Evolutionary conservation across 2,113 vertebrate genomes (phyloP).

Genomic region (Acrocephalus kingi): DNA sequence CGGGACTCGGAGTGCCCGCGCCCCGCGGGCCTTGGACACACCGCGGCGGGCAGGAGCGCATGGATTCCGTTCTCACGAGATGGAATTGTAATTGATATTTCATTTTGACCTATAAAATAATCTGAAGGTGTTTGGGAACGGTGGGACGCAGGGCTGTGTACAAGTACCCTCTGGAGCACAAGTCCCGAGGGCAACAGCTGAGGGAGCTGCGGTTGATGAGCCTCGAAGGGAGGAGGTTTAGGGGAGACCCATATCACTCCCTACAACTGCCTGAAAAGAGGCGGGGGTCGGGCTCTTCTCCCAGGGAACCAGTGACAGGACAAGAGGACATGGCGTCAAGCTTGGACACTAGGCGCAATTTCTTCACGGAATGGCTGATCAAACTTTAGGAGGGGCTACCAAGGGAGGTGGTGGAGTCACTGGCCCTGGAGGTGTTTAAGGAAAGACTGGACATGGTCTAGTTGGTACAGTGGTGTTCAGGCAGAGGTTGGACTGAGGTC

Average conservation of each 20-base stretch:
- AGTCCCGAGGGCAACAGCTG: not conserved
- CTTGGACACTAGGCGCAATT: not conserved
- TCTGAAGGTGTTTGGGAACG: not conserved
- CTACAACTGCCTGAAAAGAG: rapidly evolving
- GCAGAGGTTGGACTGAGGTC: not conserved
- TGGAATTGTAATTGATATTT: too few relatives aligned
- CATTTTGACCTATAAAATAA: not conserved
- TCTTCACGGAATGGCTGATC: too few relatives aligned
- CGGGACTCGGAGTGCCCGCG: rapidly evolving
- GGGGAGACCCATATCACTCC: rapidly evolving
- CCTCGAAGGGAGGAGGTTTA: not conserved
- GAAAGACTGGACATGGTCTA: rapidly evolving
- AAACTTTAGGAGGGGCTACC: too few relatives aligned
- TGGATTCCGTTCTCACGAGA: rapidly evolving
- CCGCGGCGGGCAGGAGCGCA: rapidly evolving
- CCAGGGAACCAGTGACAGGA: not conserved
- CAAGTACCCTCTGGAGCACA: too few relatives aligned
- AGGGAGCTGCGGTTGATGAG: not conserved
- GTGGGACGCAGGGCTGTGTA: rapidly evolving
- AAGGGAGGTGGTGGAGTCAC: too few relatives aligned
- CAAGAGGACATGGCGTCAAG: not conserved
- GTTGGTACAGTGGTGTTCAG: not conserved
- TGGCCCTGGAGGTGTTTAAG: too few relatives aligned
- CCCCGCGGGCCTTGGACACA: rapidly evolving
- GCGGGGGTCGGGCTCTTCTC: not conserved